Percentiles rank a stretch among this genome's conserved stretches.
phyloP scores from a whole-genome alignment of 2,888 invertebrate genomes.

The Lumbricus terrestris region DNA sequence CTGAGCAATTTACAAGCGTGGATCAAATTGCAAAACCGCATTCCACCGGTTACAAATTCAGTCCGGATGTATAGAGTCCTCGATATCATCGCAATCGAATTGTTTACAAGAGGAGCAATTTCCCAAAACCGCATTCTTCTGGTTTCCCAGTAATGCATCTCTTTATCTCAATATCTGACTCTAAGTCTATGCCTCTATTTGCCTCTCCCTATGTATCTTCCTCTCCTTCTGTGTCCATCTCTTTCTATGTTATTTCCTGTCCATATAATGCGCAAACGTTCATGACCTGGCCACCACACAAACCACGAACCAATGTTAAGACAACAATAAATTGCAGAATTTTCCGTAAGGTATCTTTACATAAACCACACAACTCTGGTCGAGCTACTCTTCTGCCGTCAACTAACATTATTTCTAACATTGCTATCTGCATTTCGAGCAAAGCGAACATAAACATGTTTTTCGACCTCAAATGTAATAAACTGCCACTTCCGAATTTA shows the following conservation, averaged over 20 bases:
- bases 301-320: neutral
- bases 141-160: neutral
- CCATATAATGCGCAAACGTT: too few relatives aligned
- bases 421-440: neutral
- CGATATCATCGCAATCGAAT: neutral
- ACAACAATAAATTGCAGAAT: neutral
- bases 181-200: neutral
- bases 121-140: neutral
- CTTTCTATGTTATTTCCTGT: neutral
- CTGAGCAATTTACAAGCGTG: too few relatives aligned
- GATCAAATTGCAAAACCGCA: neutral
- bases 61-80: neutral
- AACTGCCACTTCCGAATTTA: neutral
- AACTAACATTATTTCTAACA: neutral
- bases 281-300: rapidly evolving
- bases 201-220: neutral
- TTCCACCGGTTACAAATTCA: neutral
- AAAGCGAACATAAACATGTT: neutral
- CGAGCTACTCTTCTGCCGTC: neutral
- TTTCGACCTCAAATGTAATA: neutral
- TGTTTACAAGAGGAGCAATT: neutral
- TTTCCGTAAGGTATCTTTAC: neutral
- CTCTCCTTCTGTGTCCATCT: neutral
- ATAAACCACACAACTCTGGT: neutral
- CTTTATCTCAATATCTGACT: neutral